Conservation (phyloP, 2,797 vertebrate species). For the Lates japonicus region DNA sequence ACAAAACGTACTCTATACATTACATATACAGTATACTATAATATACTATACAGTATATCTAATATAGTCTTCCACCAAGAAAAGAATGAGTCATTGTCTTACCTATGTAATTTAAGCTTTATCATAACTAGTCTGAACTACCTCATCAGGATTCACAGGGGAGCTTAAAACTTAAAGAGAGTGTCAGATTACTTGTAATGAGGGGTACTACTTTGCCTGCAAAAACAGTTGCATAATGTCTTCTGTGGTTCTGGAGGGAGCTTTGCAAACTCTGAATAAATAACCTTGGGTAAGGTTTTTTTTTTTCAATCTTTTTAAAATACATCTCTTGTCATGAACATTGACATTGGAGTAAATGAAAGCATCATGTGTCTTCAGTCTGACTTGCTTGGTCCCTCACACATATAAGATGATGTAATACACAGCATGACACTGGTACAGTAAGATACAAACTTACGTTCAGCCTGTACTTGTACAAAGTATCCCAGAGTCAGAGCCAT, state of each 20-base stretch:
- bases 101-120: neutral
- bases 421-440: neutral
- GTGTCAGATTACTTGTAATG: neutral
- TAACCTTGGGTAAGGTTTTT: neutral
- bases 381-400: neutral
- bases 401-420: neutral
- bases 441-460: slow-evolving; percentile 87
- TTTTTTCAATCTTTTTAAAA: neutral
- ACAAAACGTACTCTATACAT: too few species aligned
- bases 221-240: neutral
- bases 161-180: neutral
- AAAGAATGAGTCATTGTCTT: neutral
- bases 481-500: slow-evolving; percentile 97
- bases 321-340: neutral
- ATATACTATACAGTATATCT: too few species aligned
- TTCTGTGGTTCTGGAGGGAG: neutral
- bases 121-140: neutral
- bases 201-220: neutral
- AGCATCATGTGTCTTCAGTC: neutral
- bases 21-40: too few species aligned
- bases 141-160: neutral
- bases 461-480: slow-evolving; percentile 96
- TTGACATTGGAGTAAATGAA: too few species aligned
- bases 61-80: neutral
- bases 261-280: neutral